Evolutionary conservation across 2,113 vertebrate genomes (phyloP), one percentile per base, ranked within the genome.

Genomic region (Phodopus roborovskii): DNA sequence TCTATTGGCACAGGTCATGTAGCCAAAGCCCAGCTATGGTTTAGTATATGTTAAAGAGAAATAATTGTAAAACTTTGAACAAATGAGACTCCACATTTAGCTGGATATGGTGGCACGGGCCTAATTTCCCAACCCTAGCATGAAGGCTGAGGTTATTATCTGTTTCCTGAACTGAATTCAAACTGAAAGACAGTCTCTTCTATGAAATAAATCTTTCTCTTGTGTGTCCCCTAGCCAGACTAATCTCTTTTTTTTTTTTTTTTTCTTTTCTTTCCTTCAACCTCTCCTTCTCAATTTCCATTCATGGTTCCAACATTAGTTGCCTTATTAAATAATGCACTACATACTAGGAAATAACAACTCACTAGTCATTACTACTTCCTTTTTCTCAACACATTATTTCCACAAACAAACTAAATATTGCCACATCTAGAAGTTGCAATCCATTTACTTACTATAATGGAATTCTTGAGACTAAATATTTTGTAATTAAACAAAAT

Each of bases 371-470:
- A 1, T 42, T 16, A 64, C 2, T 16, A 39, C 26, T 64, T 64
- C 22, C 13, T 28, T 84, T 64, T 42, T 7, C 16, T 42, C 58
- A 28, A 9, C 26, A 45, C 9, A 11, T 45, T 45, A 30, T 22
- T 56, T 84, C 28, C 8, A 64, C 26, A 64, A 58, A 19, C 42
- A 42, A 42, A 15, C 30, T 36, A 36, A 12, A 13, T 86, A 68
- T 22, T 70, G 10, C 0, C 33, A 24, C 20, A 13, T 15, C 1
- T 15, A 30, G 3, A 20, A 66, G 8, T 48, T 16, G 5, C 4
- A 20, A 79, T 66, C 60, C 2, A 48, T 33, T 64, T 85, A 26
- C 45, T n/a, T 86, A 11, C 10, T 86, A 48, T 22, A 86, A 50
- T 48, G 24, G 12, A 36, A 53, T 53, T 48, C 5, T 7, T 86